A percentile compares a stretch with the other conserved stretches of the same genome.
Conservation (phyloP, 1,140 invertebrate species). For the Acyrthosiphon pisum region DNA sequence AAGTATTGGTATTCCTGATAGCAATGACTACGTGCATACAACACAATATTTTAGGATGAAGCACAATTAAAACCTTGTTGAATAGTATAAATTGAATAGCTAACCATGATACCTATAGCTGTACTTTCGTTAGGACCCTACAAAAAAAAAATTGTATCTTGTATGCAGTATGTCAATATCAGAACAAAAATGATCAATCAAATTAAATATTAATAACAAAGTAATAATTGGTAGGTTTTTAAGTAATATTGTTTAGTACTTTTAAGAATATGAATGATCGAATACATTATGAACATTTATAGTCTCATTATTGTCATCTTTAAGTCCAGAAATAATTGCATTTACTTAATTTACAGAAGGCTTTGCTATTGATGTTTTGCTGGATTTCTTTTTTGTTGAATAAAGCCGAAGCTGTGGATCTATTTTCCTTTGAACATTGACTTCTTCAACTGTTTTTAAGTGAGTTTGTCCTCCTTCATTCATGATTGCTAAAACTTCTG, state of each 20-base stretch:
- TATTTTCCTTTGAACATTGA: constrained; percentile 3
- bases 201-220: no score
- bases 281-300: neutral
- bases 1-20: neutral
- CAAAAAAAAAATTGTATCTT: neutral
- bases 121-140: neutral
- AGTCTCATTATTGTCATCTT: neutral
- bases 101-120: neutral
- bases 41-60: neutral
- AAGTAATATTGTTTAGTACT: neutral
- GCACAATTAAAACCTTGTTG: neutral
- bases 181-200: neutral
- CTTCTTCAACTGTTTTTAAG: neutral
- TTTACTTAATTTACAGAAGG: neutral
- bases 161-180: neutral
- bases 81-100: neutral
- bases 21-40: neutral
- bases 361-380: neutral
- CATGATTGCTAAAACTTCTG: neutral
- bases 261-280: neutral
- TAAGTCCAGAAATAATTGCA: neutral
- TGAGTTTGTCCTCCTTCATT: neutral
- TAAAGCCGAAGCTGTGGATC: neutral
- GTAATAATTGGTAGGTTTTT: no score
- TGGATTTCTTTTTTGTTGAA: neutral